phyloP scores from a whole-genome alignment of 2,113 vertebrate species.

The Boulengeromyrus knoepffleri region DNA sequence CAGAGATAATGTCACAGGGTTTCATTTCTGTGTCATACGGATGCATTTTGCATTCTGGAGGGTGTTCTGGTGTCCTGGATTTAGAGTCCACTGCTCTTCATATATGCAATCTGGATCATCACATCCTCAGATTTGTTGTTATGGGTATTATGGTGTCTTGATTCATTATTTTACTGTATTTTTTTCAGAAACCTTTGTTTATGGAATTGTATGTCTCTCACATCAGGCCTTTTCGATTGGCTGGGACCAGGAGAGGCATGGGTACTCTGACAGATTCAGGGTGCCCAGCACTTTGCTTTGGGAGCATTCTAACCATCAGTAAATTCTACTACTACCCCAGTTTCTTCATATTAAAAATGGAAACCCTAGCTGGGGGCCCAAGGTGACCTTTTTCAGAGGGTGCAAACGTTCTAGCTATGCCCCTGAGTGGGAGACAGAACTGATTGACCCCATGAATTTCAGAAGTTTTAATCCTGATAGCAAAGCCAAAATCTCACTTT shows the following conservation, averaged over 20 bases:
- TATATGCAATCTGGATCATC: not conserved
- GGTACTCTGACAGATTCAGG: not conserved
- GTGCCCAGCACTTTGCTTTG: not conserved
- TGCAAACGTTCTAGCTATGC: not conserved
- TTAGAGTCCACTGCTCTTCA: not conserved
- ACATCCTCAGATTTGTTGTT: not conserved
- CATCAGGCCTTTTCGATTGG: not conserved
- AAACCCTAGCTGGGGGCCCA: not conserved
- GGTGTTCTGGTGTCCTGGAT: not conserved
- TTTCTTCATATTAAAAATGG: not conserved
- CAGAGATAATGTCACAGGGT: not conserved
- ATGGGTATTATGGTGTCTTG: not conserved
- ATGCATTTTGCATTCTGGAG: not conserved
- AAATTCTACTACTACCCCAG: not conserved
- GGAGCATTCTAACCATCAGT: not conserved
- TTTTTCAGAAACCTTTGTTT: not conserved
- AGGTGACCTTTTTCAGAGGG: not conserved
- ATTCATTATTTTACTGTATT: not conserved
- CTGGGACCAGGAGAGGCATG: not conserved
- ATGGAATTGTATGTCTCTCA: not conserved
- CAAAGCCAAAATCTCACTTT: not conserved
- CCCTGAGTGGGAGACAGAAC: not conserved
- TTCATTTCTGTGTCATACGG: not conserved
- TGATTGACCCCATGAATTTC: not conserved
- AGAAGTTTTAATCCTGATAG: not conserved